Percentiles rank a stretch among this genome's conserved stretches.
phyloP scores from a whole-genome alignment of 2,888 invertebrate species.

The Drosophila longiperda region DNA sequence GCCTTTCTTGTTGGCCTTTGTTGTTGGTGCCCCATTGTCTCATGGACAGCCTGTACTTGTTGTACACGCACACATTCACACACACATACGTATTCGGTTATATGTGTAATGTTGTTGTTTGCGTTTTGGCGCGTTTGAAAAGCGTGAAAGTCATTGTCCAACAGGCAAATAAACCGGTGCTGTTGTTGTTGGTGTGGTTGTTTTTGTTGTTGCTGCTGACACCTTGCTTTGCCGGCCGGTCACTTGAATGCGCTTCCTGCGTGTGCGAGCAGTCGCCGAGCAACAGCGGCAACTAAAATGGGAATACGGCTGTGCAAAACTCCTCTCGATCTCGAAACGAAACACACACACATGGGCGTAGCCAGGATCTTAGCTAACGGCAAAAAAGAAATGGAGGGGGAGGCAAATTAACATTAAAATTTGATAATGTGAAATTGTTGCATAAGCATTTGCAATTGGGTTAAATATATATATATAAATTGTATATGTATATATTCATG shows the following conservation, averaged over 20 bases:
- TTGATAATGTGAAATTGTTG: neutral
- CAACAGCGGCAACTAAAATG: slow-evolving; percentile 45
- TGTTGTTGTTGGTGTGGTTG: slow-evolving; percentile 31
- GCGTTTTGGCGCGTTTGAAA: slow-evolving; percentile 78
- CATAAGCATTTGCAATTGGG: neutral
- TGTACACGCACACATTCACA: slow-evolving; percentile 20
- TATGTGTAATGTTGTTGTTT: slow-evolving; percentile 41
- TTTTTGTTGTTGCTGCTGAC: slow-evolving; percentile 23
- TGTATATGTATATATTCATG: neutral
- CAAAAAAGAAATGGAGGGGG: neutral
- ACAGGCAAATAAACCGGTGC: slow-evolving; percentile 33
- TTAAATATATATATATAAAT: neutral
- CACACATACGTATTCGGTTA: slow-evolving; percentile 7
- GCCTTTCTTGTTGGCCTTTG: neutral
- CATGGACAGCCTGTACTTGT: slow-evolving; percentile 50
- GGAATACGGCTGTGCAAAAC: slow-evolving; percentile 55
- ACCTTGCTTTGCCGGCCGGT: slow-evolving; percentile 48
- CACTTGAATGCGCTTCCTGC: slow-evolving; percentile 57
- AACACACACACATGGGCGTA: slow-evolving; percentile 20
- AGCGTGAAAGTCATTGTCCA: slow-evolving; percentile 81
- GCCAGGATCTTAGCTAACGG: slow-evolving; percentile 3
- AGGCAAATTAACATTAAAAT: neutral
- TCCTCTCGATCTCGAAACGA: slow-evolving; percentile 53
- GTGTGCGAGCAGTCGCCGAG: slow-evolving; percentile 10
- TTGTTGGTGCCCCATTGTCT: slow-evolving; percentile 20